Evolutionary conservation across 2,797 vertebrate genomes (phyloP), one percentile per base, ranked within the genome.

Genomic region (Loris lydekkerianus): DNA sequence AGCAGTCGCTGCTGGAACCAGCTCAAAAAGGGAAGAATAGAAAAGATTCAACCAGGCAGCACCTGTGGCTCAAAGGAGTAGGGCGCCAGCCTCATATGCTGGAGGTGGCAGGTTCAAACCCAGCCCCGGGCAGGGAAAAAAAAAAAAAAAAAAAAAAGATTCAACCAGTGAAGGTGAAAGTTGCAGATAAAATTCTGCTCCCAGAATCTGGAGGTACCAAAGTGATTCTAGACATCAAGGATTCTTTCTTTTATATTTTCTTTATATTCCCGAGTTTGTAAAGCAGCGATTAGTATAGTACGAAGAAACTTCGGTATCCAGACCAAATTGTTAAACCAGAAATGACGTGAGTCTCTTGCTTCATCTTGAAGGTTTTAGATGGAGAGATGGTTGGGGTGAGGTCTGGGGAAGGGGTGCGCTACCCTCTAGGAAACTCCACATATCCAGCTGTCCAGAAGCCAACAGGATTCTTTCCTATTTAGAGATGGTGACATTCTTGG

Each of bases 401-500:
- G 31, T 23, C 13, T 2, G 2, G 10, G n/a, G 21, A 78, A 78
- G 53, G 10, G 13, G 13, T 7, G 2, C 2, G 13, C 53, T 7
- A 5, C 53, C 49, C 13, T 58, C 7, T 13, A 17, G 77, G n/a
- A 80, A 58, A n/a, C n/a, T 58, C 53, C 77, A 10, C 21, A 9
- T 17, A 27, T 34, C 34, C 77, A 25, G 53, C 13, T 23, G 37
- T 37, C 77, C 2, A 7, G 53, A 80, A 80, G n/a, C 77, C 77
- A 58, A 5, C 23, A 99, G 99, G 99, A 99, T 77, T 99, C 99
- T 95, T 99, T 99, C 98, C 98, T 99, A 98, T 99, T 99, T 98
- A 99, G 99, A 98, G 99, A 99, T 92, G 99, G 98, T 43, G 99
- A 99, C 95, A 99, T 99, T 97, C 99, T 99, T 60, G 99, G 99